Conservation (phyloP, 2,888 invertebrate species). For the Erebia ligea region DNA sequence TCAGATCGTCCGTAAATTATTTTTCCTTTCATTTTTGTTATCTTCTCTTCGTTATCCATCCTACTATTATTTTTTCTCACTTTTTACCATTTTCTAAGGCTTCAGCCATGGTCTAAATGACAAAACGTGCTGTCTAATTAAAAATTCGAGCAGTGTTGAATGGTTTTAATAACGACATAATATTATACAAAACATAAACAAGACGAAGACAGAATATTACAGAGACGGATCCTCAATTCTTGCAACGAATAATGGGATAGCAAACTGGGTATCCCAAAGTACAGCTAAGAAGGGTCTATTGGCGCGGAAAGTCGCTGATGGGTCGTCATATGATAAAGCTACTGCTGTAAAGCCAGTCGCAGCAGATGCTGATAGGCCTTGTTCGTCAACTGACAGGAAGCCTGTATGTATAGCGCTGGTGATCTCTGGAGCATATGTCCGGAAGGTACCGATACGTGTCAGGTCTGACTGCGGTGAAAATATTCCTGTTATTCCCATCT, state of each 20-base stretch:
- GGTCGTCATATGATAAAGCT: slow-evolving; percentile 72
- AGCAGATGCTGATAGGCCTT: slow-evolving; percentile 76
- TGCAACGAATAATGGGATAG: slow-evolving; percentile 77
- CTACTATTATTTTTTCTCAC: too few species aligned
- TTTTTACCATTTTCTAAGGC: too few species aligned
- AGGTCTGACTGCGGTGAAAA: slow-evolving; percentile 68
- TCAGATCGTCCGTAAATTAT: too few species aligned
- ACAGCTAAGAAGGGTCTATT: slow-evolving; percentile 79
- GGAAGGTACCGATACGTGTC: slow-evolving; percentile 56
- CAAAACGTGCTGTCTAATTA: too few species aligned
- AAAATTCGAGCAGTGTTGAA: too few species aligned
- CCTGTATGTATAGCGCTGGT: slow-evolving; percentile 78
- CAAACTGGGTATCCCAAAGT: slow-evolving; percentile 71
- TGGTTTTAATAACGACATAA: too few species aligned
- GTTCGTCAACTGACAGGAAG: slow-evolving; percentile 77
- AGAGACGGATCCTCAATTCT: slow-evolving; percentile 70
- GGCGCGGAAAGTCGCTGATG: slow-evolving; percentile 60
- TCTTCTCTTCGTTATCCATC: too few species aligned
- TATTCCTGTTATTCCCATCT: slow-evolving; percentile 75
- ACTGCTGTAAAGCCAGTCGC: slow-evolving; percentile 72
- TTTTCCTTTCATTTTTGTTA: too few species aligned
- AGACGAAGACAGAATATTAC: background rate
- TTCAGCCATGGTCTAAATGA: too few species aligned
- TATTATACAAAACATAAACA: background rate
- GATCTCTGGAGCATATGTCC: slow-evolving; percentile 58